Conservation (phyloP, 53 echinoderm and acorn worm species). For the Luidia sarsii region DNA sequence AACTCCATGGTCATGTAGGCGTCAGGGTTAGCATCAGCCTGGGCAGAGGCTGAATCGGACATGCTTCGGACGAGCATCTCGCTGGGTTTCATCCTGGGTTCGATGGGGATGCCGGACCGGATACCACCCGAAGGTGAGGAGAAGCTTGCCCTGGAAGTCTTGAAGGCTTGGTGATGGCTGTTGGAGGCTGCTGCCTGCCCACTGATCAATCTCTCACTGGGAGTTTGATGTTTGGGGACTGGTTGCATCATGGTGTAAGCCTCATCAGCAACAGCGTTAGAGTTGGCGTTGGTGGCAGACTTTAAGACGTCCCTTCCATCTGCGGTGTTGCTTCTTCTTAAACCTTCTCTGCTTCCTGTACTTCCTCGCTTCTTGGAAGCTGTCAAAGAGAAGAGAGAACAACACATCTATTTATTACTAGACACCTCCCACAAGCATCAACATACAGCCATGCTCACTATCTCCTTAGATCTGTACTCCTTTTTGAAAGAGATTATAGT, state of each 20-base stretch:
- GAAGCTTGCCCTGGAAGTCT: slow-evolving; percentile 6
- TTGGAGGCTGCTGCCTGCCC: neutral
- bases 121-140: slow-evolving; percentile 12
- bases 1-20: slow-evolving; percentile 64
- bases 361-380: slow-evolving; percentile 16
- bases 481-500: too few species aligned
- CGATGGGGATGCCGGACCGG: neutral
- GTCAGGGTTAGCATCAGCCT: slow-evolving; percentile 24
- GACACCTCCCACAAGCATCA: too few species aligned
- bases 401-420: too few species aligned
- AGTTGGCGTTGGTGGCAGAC: neutral
- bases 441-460: too few species aligned
- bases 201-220: slow-evolving; percentile 17
- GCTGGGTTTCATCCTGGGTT: slow-evolving; percentile 44
- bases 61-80: slow-evolving; percentile 39
- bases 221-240: slow-evolving; percentile 30
- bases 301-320: slow-evolving; percentile 1
- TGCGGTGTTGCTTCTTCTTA: slow-evolving; percentile 15
- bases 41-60: slow-evolving; percentile 28
- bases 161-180: neutral
- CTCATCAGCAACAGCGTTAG: too few species aligned
- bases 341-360: slow-evolving; percentile 32
- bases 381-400: neutral
- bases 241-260: slow-evolving; percentile 55
- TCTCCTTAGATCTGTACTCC: too few species aligned